A percentile compares a stretch with the other conserved stretches of the same genome.
Conservation (phyloP, 2,888 invertebrate genomes). For the Cheilosia scutellata region DNA sequence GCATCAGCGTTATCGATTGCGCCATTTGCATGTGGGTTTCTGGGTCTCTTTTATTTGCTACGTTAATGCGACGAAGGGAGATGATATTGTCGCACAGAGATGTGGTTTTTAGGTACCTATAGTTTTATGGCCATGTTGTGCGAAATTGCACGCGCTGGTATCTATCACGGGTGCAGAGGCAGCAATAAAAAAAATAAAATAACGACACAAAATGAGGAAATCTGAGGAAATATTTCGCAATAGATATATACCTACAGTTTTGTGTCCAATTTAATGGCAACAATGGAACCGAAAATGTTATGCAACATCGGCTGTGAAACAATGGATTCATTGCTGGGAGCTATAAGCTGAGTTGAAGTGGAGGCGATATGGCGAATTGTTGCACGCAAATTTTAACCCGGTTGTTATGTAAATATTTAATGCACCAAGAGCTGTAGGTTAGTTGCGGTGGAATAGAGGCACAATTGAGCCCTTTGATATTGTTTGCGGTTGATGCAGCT, state of each 20-base stretch:
- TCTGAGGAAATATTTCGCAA: slow-evolving; percentile 57
- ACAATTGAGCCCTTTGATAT: slow-evolving; percentile 19
- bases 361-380: slow-evolving; percentile 29
- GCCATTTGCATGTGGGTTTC: slow-evolving; percentile 36
- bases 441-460: slow-evolving; percentile 14
- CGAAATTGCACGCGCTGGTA: slow-evolving; percentile 14
- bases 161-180: background rate
- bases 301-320: slow-evolving; percentile 54
- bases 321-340: slow-evolving; percentile 34
- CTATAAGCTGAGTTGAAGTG: background rate
- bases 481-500: slow-evolving; percentile 1
- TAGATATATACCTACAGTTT: slow-evolving; percentile 24
- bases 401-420: slow-evolving; percentile 17
- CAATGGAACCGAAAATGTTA: slow-evolving; percentile 60
- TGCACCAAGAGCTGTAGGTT: slow-evolving; percentile 26
- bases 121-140: slow-evolving; percentile 35
- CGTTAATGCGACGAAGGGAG: slow-evolving; percentile 18
- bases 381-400: slow-evolving; percentile 45
- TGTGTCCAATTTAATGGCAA: slow-evolving; percentile 45
- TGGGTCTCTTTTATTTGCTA: slow-evolving; percentile 10
- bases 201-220: slow-evolving; percentile 29
- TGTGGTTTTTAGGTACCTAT: slow-evolving; percentile 25
- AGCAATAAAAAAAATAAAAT: background rate
- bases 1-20: slow-evolving; percentile 31
- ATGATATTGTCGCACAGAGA: slow-evolving; percentile 37